Evolutionary conservation across 2,113 vertebrate genomes (phyloP), one percentile per base, ranked within the genome.

Genomic region (Antigone vipio): DNA sequence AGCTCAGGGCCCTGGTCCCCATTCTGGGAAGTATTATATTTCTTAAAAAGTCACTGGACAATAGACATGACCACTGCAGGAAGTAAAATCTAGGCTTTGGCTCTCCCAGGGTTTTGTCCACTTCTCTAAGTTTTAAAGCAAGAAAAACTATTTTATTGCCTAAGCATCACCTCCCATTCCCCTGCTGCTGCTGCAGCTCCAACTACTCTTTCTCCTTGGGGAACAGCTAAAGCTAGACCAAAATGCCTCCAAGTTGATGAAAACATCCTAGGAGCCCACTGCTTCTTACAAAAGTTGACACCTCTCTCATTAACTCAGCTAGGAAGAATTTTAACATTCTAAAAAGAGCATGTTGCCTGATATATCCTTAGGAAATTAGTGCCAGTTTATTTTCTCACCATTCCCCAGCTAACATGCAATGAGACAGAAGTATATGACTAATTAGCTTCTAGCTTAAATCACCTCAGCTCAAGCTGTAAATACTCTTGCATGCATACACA

Each of bases 311-410:
- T 52, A 86, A 49, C 58, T 89, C 58, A 73, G 35, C 45, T 49
- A 79, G 29, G 24, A 96, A 85, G 42, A 82, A 91, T 50, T 79
- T 86, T 29, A 95, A 72, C 52, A 75, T 72, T 71, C 83, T 71
- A 72, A 71, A 91, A 86, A 81, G 64, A 86, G 49, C 68, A 95
- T 29, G 56, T 90, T 90, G 59, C 52, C 47, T 52, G 60, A 93
- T 56, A 92, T 32, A 86, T 58, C 76, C 68, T 66, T 58, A 66
- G 52, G 60, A 94, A 84, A 75, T 56, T 58, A 89, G 62, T 85
- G 86, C 62, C 74, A 93, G 58, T 58, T 95, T 92, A 35, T 92
- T 92, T 96, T 94, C 89, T 89, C 77, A 82, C 69, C 47, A 50
- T 88, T 93, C 66, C 74, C 66, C 59, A 88, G 66, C 47, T 81